These are phyloP conservation scores for Geopemphigus sp. DNA, from an alignment of 1,140 invertebrate species.

Conservation along the genomic window DNA sequence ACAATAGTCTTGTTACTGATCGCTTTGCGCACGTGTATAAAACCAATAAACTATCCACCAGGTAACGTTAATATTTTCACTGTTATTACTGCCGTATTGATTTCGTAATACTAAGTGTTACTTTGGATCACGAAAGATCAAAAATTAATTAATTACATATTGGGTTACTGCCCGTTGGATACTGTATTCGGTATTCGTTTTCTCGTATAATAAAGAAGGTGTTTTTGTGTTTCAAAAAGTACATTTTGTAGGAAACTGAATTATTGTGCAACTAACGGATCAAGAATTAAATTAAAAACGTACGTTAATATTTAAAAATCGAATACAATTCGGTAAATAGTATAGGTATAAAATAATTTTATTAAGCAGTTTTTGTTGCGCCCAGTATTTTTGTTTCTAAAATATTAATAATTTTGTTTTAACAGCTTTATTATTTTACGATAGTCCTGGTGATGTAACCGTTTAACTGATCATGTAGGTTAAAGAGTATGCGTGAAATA, in stretches of 20 bases:
- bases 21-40: neutral
- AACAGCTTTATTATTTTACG: too few species aligned
- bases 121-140: too few species aligned
- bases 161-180: neutral
- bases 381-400: too few species aligned
- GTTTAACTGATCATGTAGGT: too few species aligned
- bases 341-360: too few species aligned
- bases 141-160: neutral
- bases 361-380: too few species aligned
- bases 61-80: constrained; percentile 23
- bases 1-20: neutral
- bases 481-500: too few species aligned
- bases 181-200: neutral
- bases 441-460: too few species aligned
- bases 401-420: too few species aligned
- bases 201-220: neutral
- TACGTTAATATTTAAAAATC: neutral
- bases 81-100: neutral
- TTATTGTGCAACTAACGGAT: neutral
- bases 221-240: neutral
- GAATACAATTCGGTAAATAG: too few species aligned
- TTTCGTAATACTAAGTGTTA: too few species aligned
- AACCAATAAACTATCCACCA: constrained; percentile 48
- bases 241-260: neutral
- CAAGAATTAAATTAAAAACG: neutral